Evolutionary conservation across 2,113 vertebrate species (phyloP), one percentile per base, ranked within the genome.

Genomic region (Mohoua ochrocephala): DNA sequence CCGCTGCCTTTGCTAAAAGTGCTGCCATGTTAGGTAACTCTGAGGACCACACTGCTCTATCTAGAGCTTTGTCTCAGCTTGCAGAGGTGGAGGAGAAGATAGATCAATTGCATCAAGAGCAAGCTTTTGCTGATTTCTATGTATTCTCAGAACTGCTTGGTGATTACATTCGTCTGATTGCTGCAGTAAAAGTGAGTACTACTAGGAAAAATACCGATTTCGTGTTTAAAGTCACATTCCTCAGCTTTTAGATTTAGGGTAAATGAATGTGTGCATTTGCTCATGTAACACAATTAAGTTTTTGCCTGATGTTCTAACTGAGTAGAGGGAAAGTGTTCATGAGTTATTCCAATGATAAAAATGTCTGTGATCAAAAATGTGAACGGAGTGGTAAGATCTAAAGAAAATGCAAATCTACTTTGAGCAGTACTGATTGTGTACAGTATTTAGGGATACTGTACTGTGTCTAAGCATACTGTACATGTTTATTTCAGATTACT

Each of bases 31-130:
- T 99, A 97, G 99, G 99, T 44, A 99, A 99, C 97, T 99, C 99
- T 9, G 99, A 99, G 97, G 99, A 99, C 95, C 99, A 99, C 96
- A 99, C 99, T 63, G 99, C 99, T 60, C 97, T 99, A 45, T 99
- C 99, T 27, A 98, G 99, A 70, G 99, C 99, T 31, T 97, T 99
- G 96, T 99, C 99, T 39, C 99, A 99, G 96, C 98, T 99, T 94
- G 99, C 99, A n/a, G 99, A 99, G 87, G 99, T 99, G 95, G 99
- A 99, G 96, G 99, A 99, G 97, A 99, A 99, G 97, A 99, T 99
- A 89, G 99, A 99, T 97, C 99, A 98, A 80, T 98, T 99, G 92
- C 99, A 99, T 97, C 99, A 99, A 98, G 99, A 99, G 37, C 99
- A 99, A 98, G 99, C 99, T 93, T 98, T 98, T 97, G 99, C 99